Conservation (phyloP, 2,797 vertebrate species). For the Orientallactaga sibirica region DNA sequence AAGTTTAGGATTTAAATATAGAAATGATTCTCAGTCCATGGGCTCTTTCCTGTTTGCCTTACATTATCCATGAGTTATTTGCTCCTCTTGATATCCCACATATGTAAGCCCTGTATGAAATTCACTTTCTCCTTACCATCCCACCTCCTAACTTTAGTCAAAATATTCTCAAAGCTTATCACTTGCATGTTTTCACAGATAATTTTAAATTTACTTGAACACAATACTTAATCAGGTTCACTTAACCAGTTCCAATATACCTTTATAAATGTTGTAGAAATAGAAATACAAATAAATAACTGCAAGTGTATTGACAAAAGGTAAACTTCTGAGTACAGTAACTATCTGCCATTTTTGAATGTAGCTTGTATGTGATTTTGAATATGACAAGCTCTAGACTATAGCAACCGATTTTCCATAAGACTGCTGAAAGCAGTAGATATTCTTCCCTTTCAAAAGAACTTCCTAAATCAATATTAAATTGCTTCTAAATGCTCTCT, state of each 20-base stretch:
- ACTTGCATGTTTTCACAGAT: not conserved
- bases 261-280: not conserved
- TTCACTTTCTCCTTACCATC: not conserved
- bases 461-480: constrained; percentile 36
- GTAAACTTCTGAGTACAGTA: not conserved
- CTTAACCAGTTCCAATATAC: not conserved
- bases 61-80: not conserved
- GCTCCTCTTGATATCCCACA: not conserved
- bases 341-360: not conserved
- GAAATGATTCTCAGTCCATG: not conserved
- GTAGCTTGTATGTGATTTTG: not conserved
- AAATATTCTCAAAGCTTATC: not conserved
- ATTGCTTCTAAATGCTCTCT: constrained; percentile 28
- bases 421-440: not conserved
- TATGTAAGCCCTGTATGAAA: not conserved
- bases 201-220: not conserved
- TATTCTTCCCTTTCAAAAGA: not conserved
- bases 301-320: not conserved
- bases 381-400: not conserved
- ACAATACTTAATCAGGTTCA: not conserved
- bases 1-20: not conserved
- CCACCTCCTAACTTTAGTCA: not conserved
- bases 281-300: not conserved
- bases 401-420: constrained; percentile 8
- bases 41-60: not conserved